Evolutionary conservation across 2,888 invertebrate genomes (phyloP).

Genomic region (Ceratothoa steindachneri): DNA sequence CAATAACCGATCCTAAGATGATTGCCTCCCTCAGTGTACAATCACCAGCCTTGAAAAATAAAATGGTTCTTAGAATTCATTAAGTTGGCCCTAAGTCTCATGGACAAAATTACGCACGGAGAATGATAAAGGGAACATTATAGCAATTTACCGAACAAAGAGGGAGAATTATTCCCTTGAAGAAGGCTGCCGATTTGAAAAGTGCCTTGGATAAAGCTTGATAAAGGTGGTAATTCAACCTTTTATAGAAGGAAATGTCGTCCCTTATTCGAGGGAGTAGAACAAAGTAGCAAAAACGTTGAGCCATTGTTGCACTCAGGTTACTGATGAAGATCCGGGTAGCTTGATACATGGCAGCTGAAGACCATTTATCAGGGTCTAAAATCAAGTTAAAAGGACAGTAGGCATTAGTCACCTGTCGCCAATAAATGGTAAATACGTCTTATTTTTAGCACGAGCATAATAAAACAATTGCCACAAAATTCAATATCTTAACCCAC

Average conservation of each 20-base stretch:
- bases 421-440: neutral
- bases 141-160: constrained; percentile 62
- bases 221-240: constrained; percentile 92
- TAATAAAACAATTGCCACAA: too few relatives aligned
- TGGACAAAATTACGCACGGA: neutral
- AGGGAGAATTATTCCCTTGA: constrained; percentile 76
- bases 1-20: constrained; percentile 85
- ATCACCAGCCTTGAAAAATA: constrained; percentile 68
- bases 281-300: constrained; percentile 87
- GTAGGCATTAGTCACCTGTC: too few relatives aligned
- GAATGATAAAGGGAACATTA: too few relatives aligned
- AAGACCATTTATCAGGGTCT: constrained; percentile 93
- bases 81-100: too few relatives aligned
- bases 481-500: too few relatives aligned
- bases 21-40: constrained; percentile 94
- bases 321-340: constrained; percentile 96
- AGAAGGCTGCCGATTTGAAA: constrained; percentile 95
- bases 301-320: constrained; percentile 91
- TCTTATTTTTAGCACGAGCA: too few relatives aligned
- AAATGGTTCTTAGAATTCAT: neutral
- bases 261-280: constrained; percentile 87
- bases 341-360: constrained; percentile 95
- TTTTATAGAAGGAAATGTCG: constrained; percentile 90
- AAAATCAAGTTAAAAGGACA: constrained; percentile 50
- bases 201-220: constrained; percentile 87